phyloP scores from a whole-genome alignment of 2,888 invertebrate species.

The Lydus trimaculatus region DNA sequence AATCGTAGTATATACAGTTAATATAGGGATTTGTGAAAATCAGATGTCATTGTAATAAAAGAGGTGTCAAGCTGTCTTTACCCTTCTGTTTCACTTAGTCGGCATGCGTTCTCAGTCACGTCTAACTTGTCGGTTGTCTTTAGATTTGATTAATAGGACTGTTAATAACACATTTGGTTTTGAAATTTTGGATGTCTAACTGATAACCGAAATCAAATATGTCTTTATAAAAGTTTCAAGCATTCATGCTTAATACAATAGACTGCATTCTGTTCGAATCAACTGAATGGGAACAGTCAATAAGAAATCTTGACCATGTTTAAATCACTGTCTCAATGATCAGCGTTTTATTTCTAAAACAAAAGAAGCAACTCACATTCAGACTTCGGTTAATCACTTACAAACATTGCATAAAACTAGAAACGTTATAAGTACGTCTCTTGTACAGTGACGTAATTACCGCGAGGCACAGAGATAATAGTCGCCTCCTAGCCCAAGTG shows the following conservation, averaged over 20 bases:
- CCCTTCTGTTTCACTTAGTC: conserved; percentile 54
- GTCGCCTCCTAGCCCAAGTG: too few species aligned
- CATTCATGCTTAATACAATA: neutral
- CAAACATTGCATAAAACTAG: too few species aligned
- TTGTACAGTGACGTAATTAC: too few species aligned
- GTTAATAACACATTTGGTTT: conserved; percentile 52
- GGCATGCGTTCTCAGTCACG: conserved; percentile 57
- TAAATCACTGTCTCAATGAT: too few species aligned
- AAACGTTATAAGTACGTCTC: too few species aligned
- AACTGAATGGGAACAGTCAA: neutral
- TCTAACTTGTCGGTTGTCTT: conserved; percentile 58
- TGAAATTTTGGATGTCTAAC: conserved; percentile 49
- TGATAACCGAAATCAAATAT: conserved; percentile 44
- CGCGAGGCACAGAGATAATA: too few species aligned
- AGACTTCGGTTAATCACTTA: too few species aligned
- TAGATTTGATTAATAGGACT: conserved; percentile 57
- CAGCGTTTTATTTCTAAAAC: too few species aligned
- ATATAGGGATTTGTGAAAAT: conserved; percentile 29
- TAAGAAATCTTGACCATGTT: too few species aligned
- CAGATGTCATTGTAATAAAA: conserved; percentile 29
- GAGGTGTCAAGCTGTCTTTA: conserved; percentile 55
- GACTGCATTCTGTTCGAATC: neutral
- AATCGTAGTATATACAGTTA: neutral
- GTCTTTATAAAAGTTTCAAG: conserved; percentile 23
- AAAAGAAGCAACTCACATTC: too few species aligned